These are phyloP conservation scores for Cyclophora punctaria DNA, from an alignment of 2,888 invertebrate genomes.

Conservation along the genomic window DNA sequence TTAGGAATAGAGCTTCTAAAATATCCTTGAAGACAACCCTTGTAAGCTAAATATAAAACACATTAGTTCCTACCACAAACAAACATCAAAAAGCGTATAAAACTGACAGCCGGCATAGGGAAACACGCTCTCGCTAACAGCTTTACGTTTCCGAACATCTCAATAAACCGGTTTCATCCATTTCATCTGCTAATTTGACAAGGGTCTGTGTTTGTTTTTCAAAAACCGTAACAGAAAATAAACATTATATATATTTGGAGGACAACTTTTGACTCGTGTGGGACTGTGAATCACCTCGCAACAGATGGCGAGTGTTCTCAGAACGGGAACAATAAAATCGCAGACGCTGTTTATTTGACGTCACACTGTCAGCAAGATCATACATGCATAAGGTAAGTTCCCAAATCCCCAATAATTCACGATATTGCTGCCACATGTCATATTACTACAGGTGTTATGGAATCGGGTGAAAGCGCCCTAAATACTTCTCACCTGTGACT, in stretches of 20 bases:
- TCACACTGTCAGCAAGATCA: conserved; percentile 11
- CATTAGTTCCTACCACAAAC: too few relatives aligned
- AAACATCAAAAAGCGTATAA: neutral
- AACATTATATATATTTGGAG: conserved; percentile 2
- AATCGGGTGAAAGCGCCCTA: conserved; percentile 26
- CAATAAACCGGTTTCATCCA: conserved; percentile 3
- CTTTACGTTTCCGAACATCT: conserved; percentile 3
- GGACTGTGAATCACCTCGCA: conserved; percentile 17
- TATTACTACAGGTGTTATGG: conserved; percentile 23
- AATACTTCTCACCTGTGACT: conserved; percentile 28
- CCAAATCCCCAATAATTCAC: conserved; percentile 28
- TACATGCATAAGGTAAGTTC: conserved; percentile 19
- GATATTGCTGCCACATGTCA: conserved; percentile 28
- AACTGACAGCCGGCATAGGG: neutral
- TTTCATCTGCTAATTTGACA: too few relatives aligned
- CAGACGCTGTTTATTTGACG: conserved; percentile 25
- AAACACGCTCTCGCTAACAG: neutral
- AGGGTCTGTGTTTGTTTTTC: conserved; percentile 1
- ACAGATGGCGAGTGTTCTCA: conserved; percentile 20
- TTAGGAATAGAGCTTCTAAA: too few relatives aligned
- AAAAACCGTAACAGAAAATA: neutral
- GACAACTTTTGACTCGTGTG: conserved; percentile 9
- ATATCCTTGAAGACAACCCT: too few relatives aligned
- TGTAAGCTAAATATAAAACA: too few relatives aligned
- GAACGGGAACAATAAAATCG: conserved; percentile 34